phyloP scores from a whole-genome alignment of 2,888 invertebrate genomes.

The Dicyrtomina minuta region DNA sequence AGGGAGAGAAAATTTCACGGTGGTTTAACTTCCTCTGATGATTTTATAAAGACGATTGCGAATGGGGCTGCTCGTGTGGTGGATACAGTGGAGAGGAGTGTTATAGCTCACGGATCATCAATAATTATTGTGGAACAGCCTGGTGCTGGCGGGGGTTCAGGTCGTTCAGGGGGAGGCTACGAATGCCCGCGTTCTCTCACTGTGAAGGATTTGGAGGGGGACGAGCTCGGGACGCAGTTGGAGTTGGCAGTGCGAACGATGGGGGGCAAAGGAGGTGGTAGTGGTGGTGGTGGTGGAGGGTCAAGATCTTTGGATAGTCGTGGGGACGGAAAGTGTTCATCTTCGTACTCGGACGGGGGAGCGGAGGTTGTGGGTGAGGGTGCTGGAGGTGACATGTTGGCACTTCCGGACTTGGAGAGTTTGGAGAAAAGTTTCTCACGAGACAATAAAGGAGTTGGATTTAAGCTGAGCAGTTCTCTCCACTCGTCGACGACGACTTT shows the following conservation, averaged over 20 bases:
- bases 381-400: neutral
- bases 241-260: neutral
- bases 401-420: constrained; percentile 5
- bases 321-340: neutral
- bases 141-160: too few relatives aligned
- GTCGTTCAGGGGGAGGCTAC: too few relatives aligned
- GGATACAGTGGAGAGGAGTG: too few relatives aligned
- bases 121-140: neutral
- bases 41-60: neutral
- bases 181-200: too few relatives aligned
- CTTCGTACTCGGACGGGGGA: neutral
- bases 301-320: too few relatives aligned
- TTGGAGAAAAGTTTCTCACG: neutral
- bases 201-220: neutral
- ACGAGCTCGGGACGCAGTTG: neutral
- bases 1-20: neutral
- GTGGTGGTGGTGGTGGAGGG: too few relatives aligned
- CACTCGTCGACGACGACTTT: constrained; percentile 57
- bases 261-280: neutral
- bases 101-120: neutral
- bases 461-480: constrained; percentile 38
- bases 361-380: neutral
- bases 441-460: constrained; percentile 15
- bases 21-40: neutral
- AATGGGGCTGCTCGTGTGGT: neutral